These are phyloP conservation scores for Augochlorella aurata DNA, from an alignment of 2,888 invertebrate genomes.

Conservation along the genomic window DNA sequence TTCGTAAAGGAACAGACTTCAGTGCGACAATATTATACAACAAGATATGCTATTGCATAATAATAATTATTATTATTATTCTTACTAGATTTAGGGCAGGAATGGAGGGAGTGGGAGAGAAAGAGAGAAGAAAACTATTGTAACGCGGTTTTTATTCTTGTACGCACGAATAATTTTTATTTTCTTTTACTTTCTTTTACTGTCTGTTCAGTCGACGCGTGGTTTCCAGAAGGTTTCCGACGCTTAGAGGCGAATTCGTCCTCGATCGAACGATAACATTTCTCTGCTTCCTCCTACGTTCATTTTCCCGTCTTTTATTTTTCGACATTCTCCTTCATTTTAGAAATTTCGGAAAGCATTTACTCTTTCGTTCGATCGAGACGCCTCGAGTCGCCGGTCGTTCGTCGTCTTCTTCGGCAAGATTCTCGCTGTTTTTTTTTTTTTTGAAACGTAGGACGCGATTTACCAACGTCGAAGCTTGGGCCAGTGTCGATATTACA, in stretches of 20 bases:
- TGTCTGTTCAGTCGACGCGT: not conserved
- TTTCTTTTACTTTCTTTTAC: not conserved
- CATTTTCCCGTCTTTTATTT: not conserved
- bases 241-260: not conserved
- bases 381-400: not conserved
- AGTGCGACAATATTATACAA: constrained; percentile 29
- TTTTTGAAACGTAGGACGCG: not conserved
- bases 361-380: constrained; percentile 13
- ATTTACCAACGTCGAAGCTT: constrained; percentile 5
- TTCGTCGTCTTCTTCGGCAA: not conserved
- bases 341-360: constrained; percentile 18
- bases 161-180: constrained; percentile 26
- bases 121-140: not conserved
- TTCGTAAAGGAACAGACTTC: constrained; percentile 39
- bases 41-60: constrained; percentile 2
- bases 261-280: not conserved
- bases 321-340: not conserved
- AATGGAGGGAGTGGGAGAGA: not conserved
- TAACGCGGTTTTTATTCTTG: constrained; percentile 32
- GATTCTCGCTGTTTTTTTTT: not conserved
- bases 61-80: constrained; percentile 10
- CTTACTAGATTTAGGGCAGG: constrained; percentile 17
- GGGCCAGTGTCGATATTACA: constrained; percentile 36
- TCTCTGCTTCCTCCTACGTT: not conserved
- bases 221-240: not conserved